A percentile compares a stretch with the other conserved stretches of the same genome.
Conservation (phyloP, 1,140 invertebrate species). For the Campoletis sonorensis region DNA sequence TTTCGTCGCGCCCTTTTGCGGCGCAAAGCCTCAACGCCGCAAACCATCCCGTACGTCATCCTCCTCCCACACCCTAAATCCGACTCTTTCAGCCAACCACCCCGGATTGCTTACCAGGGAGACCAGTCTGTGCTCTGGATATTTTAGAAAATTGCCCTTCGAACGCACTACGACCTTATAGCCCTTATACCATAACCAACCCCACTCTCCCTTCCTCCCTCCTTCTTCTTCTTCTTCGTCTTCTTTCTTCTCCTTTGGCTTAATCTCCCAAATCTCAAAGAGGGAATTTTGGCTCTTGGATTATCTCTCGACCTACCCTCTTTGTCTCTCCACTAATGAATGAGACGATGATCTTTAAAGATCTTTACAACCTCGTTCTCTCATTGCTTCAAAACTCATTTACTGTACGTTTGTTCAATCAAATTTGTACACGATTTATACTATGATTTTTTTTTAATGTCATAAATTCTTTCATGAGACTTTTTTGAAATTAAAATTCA, state of each 20-base stretch:
- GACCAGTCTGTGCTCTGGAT: constrained; percentile 10
- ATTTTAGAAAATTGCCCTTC: constrained; percentile 18
- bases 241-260: not conserved
- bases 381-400: no score
- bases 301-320: not conserved
- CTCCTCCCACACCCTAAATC: not conserved
- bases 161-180: not conserved
- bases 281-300: not conserved
- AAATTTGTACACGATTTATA: no score
- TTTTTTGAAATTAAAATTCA: no score
- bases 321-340: not conserved
- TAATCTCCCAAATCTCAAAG: not conserved
- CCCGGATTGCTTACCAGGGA: not conserved
- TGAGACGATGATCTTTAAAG: not conserved
- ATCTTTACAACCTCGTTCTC: no score
- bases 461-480: no score
- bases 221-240: not conserved
- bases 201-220: not conserved
- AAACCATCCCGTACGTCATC: constrained; percentile 17
- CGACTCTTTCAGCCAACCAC: constrained; percentile 23
- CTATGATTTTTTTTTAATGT: no score
- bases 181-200: not conserved
- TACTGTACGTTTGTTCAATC: no score
- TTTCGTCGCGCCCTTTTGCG: constrained; percentile 49
- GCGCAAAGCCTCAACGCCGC: constrained; percentile 1